phyloP scores from a whole-genome alignment of 2,113 vertebrate genomes.

The Takifugu bimaculatus region DNA sequence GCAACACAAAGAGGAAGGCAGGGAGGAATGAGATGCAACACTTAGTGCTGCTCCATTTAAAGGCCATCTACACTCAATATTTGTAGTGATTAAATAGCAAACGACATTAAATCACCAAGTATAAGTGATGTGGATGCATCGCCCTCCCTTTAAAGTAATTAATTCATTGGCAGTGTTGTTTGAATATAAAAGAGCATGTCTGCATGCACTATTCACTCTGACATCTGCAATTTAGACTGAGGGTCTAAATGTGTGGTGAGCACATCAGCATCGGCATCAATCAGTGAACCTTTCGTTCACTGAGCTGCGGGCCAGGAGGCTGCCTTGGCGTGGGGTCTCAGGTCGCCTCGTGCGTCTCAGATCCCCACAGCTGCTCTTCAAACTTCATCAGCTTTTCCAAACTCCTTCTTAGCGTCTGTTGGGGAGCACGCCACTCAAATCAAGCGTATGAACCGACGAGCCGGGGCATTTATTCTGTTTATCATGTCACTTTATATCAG shows the following conservation, averaged over 20 bases:
- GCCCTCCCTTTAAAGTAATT: constrained; percentile 23
- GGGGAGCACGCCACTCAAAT: too few relatives aligned
- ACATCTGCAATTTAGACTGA: constrained; percentile 59
- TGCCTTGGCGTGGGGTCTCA: constrained; percentile 14
- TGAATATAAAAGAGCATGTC: constrained; percentile 28
- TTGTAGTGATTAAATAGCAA: constrained; percentile 39
- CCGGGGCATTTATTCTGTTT: too few relatives aligned
- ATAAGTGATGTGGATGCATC: constrained; percentile 27
- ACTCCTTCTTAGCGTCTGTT: too few relatives aligned
- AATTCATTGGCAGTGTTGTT: constrained; percentile 27
- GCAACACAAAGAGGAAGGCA: background rate
- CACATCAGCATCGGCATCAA: constrained; percentile 61
- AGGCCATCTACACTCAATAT: constrained; percentile 21
- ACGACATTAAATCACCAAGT: constrained; percentile 45
- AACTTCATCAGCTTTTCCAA: too few relatives aligned
- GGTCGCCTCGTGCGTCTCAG: constrained; percentile 59
- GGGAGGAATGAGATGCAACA: constrained; percentile 1
- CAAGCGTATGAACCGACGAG: too few relatives aligned
- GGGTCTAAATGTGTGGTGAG: constrained; percentile 36
- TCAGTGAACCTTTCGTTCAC: constrained; percentile 59
- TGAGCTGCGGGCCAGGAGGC: constrained; percentile 45
- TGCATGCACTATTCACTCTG: constrained; percentile 15
- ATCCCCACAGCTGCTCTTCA: too few relatives aligned
- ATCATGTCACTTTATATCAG: too few relatives aligned
- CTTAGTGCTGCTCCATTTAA: constrained; percentile 22